These are phyloP conservation scores for Gerris lacustris DNA, from an alignment of 2,888 invertebrate species.

Conservation along the genomic window DNA sequence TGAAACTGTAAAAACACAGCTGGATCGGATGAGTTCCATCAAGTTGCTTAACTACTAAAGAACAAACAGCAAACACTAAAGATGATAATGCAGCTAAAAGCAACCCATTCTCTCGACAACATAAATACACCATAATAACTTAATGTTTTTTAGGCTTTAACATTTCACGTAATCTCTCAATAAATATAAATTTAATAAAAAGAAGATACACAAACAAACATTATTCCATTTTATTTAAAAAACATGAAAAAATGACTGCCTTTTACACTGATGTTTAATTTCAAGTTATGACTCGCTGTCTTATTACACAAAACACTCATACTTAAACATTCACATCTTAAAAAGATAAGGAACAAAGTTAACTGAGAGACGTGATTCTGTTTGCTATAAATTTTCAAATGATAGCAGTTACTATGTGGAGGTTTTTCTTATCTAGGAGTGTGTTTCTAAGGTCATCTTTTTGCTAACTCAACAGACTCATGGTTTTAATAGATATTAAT, in stretches of 20 bases:
- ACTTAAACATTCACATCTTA: neutral
- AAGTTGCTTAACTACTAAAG: conserved; percentile 19
- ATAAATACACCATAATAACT: neutral
- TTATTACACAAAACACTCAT: neutral
- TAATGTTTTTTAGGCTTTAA: neutral
- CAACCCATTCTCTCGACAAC: conserved; percentile 13
- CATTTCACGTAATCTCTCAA: neutral
- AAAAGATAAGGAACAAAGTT: too few relatives aligned
- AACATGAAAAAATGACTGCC: too few relatives aligned
- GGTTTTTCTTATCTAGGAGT: too few relatives aligned
- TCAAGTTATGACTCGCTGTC: neutral
- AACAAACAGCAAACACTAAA: conserved; percentile 20
- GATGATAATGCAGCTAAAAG: conserved; percentile 19
- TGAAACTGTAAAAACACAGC: conserved; percentile 19
- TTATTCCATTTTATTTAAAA: too few relatives aligned
- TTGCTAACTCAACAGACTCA: too few relatives aligned
- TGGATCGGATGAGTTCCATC: conserved; percentile 17
- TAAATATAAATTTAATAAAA: neutral
- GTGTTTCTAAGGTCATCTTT: too few relatives aligned
- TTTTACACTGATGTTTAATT: too few relatives aligned
- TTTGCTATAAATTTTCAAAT: too few relatives aligned
- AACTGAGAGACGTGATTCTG: too few relatives aligned
- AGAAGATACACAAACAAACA: too few relatives aligned
- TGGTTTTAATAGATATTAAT: too few relatives aligned
- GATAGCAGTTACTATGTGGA: too few relatives aligned